phyloP scores from a whole-genome alignment of 2,113 vertebrate species.

The Vanacampus margaritifer region DNA sequence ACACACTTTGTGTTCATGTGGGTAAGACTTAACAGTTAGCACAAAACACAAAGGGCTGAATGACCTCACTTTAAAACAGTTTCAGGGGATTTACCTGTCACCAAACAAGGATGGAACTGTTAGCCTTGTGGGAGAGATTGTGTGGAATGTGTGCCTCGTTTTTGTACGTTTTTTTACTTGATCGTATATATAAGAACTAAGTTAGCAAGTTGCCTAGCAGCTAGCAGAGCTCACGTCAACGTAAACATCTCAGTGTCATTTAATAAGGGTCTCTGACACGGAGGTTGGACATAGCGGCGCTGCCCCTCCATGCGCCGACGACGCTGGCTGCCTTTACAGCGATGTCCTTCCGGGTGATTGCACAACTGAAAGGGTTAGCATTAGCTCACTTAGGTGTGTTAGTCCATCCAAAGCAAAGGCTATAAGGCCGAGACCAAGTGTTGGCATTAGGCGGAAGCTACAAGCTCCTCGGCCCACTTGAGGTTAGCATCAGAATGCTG shows the following conservation, averaged over 20 bases:
- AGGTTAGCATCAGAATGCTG: slow-evolving; percentile 53
- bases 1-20: slow-evolving; percentile 32
- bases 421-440: slow-evolving; percentile 46
- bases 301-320: slow-evolving; percentile 31
- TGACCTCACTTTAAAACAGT: slow-evolving; percentile 39
- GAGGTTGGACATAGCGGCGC: slow-evolving; percentile 43
- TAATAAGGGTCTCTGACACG: slow-evolving; percentile 65
- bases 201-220: slow-evolving; percentile 34
- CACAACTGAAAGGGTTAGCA: slow-evolving; percentile 65
- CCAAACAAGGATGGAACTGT: slow-evolving; percentile 28
- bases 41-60: slow-evolving; percentile 52
- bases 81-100: slow-evolving; percentile 35
- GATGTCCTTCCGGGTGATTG: slow-evolving; percentile 70
- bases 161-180: too few relatives aligned
- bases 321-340: slow-evolving; percentile 52
- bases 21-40: slow-evolving; percentile 42
- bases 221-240: slow-evolving; percentile 37
- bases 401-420: slow-evolving; percentile 33
- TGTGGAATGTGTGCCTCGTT: neutral
- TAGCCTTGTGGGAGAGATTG: slow-evolving; percentile 39
- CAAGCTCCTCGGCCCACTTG: slow-evolving; percentile 29
- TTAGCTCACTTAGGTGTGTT: slow-evolving; percentile 58
- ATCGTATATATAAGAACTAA: neutral
- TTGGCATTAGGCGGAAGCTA: slow-evolving; percentile 36
- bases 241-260: slow-evolving; percentile 58